phyloP scores from a whole-genome alignment of 2,797 vertebrate genomes.

The Cephalopachus bancanus region DNA sequence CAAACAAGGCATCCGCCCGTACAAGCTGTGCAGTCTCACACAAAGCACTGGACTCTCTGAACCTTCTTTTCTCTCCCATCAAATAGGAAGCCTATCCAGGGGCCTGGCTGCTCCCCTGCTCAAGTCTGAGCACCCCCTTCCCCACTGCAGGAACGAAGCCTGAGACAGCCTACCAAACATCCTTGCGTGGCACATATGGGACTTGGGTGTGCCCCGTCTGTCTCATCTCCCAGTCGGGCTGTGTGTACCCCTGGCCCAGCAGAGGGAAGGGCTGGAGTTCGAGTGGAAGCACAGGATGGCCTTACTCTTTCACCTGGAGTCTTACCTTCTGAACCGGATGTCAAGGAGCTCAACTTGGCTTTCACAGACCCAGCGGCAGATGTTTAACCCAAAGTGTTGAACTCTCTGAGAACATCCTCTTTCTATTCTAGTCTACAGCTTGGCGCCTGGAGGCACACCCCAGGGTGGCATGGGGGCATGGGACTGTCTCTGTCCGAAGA shows the following conservation, averaged over 20 bases:
- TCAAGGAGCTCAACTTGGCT: not conserved
- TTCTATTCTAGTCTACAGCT: not conserved
- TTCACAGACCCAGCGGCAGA: not conserved
- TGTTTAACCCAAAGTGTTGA: not conserved
- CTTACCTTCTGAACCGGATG: not conserved
- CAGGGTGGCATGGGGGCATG: not conserved
- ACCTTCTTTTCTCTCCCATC: not conserved
- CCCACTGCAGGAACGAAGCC: not conserved
- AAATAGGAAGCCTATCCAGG: not conserved
- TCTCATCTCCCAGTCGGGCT: not conserved
- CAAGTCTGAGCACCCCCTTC: not conserved
- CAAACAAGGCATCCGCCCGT: not conserved
- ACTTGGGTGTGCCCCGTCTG: not conserved
- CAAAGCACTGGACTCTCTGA: not conserved
- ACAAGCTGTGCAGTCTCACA: not conserved
- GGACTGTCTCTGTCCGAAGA: not conserved
- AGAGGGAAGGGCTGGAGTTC: not conserved
- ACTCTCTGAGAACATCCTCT: not conserved
- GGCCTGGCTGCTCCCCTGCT: not conserved
- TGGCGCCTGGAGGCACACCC: too few relatives aligned
- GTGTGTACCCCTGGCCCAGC: too few relatives aligned
- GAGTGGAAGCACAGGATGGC: too few relatives aligned
- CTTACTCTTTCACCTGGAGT: not conserved
- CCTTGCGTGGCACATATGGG: not conserved
- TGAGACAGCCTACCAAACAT: not conserved